phyloP scores from a whole-genome alignment of 2,888 invertebrate species.

The Sphaerophoria taeniata region DNA sequence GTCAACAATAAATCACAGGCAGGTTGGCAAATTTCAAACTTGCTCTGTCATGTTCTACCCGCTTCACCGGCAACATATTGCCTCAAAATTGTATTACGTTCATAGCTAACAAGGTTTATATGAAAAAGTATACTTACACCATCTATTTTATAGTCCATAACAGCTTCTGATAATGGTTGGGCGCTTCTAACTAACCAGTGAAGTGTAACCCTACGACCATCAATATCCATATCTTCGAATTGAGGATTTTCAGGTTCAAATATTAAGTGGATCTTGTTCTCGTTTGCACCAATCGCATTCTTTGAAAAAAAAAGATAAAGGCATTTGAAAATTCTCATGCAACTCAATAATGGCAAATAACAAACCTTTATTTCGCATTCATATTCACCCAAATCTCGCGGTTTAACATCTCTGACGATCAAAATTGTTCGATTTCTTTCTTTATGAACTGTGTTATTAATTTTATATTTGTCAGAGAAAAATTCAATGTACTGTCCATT shows the following conservation, averaged over 20 bases:
- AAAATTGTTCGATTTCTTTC: conserved; percentile 84
- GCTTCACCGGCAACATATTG: no score
- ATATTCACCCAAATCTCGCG: conserved; percentile 89
- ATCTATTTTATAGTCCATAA: conserved; percentile 80
- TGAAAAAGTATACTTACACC: conserved; percentile 76
- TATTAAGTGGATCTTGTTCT: conserved; percentile 78
- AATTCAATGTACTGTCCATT: conserved; percentile 76
- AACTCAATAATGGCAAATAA: conserved; percentile 79
- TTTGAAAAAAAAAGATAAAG: conserved; percentile 42
- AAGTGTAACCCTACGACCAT: conserved; percentile 78
- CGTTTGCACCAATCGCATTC: conserved; percentile 79
- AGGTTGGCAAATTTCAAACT: no score
- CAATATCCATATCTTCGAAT: conserved; percentile 78
- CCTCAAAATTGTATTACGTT: no score
- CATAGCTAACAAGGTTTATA: no score
- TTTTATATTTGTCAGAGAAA: conserved; percentile 81
- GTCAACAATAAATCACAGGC: no score
- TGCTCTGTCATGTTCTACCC: no score
- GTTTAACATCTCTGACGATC: conserved; percentile 86
- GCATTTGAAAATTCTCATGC: conserved; percentile 82
- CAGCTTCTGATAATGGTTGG: conserved; percentile 80
- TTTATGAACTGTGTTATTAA: conserved; percentile 82
- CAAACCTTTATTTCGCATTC: conserved; percentile 85
- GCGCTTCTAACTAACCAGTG: conserved; percentile 81
- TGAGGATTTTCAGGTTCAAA: conserved; percentile 81